These are phyloP conservation scores for Hesperophylax magnus DNA, from an alignment of 1,140 invertebrate species.

Conservation along the genomic window DNA sequence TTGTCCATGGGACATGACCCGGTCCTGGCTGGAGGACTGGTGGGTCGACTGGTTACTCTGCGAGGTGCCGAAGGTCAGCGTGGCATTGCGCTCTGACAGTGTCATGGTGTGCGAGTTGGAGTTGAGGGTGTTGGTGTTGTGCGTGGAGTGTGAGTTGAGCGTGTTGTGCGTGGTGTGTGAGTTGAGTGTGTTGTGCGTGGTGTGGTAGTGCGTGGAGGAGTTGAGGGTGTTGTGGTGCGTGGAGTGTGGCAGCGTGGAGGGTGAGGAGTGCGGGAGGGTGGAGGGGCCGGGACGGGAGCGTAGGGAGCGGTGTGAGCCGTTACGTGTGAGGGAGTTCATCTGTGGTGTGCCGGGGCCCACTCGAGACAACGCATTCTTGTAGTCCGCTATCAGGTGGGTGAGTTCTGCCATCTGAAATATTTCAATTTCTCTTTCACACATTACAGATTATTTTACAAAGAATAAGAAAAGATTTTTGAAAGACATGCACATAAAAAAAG, in stretches of 20 bases:
- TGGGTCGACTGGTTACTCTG: constrained; percentile 53
- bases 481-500: too few species aligned
- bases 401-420: constrained; percentile 84
- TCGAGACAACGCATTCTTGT: constrained; percentile 87
- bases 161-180: constrained; percentile 68
- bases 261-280: constrained; percentile 61
- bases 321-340: constrained; percentile 85
- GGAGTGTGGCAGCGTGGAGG: constrained; percentile 64
- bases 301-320: constrained; percentile 75
- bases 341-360: constrained; percentile 83
- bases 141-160: constrained; percentile 60
- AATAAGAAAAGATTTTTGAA: too few species aligned
- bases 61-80: constrained; percentile 63
- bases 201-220: constrained; percentile 61
- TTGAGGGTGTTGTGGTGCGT: constrained; percentile 64
- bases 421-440: too few species aligned
- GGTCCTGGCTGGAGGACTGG: constrained; percentile 60
- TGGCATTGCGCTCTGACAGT: constrained; percentile 65
- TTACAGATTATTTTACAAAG: too few species aligned
- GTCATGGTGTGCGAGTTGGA: constrained; percentile 68
- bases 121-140: constrained; percentile 67
- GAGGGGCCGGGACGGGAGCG: constrained; percentile 59
- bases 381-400: constrained; percentile 94
- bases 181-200: constrained; percentile 71
- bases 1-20: constrained; percentile 72